Percentiles rank a stretch among this genome's conserved stretches.
These are phyloP conservation scores for Junco hyemalis DNA, from an alignment of 2,113 vertebrate species.

Conservation along the genomic window DNA sequence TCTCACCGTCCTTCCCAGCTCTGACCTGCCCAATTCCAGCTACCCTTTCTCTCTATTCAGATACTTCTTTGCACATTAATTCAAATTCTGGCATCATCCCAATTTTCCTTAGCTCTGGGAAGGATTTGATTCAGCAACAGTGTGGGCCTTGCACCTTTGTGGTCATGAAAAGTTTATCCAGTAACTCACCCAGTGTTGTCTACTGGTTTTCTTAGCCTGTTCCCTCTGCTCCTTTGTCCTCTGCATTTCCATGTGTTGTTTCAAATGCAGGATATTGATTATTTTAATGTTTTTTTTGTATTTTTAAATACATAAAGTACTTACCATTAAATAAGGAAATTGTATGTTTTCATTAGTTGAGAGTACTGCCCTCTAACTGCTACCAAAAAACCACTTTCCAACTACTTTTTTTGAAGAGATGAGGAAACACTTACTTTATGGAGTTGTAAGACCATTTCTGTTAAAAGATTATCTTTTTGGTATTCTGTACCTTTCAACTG, in stretches of 20 bases:
- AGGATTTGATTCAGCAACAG: background rate
- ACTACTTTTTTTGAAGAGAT: background rate
- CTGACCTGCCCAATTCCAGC: background rate
- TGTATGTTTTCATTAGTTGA: background rate
- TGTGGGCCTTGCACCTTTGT: background rate
- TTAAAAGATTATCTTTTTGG: slow-evolving; percentile 35
- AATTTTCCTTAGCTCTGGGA: background rate
- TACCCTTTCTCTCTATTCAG: background rate
- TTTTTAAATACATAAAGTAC: background rate
- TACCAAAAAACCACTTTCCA: background rate
- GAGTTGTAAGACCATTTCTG: background rate
- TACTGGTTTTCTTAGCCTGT: background rate
- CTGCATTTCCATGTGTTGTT: background rate
- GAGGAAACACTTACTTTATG: background rate
- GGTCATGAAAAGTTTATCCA: background rate
- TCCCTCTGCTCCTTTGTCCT: background rate
- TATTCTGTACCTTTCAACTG: slow-evolving; percentile 5
- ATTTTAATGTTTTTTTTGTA: background rate
- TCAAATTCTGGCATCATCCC: background rate
- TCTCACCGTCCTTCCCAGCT: background rate
- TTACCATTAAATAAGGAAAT: background rate
- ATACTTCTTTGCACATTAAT: background rate
- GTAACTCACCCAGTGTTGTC: background rate
- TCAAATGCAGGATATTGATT: background rate
- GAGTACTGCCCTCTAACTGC: background rate